Evolutionary conservation across 2,113 vertebrate genomes (phyloP).

Genomic region (Varanus komodoensis): DNA sequence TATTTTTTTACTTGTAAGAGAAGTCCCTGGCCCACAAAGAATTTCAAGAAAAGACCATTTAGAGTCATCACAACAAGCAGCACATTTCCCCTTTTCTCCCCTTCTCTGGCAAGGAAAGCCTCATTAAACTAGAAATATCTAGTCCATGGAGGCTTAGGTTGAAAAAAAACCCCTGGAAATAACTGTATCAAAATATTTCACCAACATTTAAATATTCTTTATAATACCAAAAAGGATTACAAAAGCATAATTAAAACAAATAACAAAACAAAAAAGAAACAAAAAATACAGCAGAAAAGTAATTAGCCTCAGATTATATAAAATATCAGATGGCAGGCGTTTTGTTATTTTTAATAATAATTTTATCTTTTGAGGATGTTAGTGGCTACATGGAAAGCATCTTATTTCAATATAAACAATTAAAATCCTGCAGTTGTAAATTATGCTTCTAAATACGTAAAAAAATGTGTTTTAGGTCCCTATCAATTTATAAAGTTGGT

Average conservation of each 20-base stretch:
- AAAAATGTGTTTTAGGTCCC: background rate
- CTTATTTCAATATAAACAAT: background rate
- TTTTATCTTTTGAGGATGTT: background rate
- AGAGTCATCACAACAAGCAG: background rate
- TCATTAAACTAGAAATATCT: background rate
- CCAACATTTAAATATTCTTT: background rate
- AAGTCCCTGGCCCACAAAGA: background rate
- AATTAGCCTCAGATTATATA: background rate
- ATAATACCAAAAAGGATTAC: background rate
- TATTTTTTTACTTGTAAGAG: background rate
- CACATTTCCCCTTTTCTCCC: background rate
- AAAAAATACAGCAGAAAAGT: background rate
- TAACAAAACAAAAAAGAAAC: background rate
- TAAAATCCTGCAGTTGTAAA: background rate
- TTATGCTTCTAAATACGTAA: background rate
- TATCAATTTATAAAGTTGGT: background rate
- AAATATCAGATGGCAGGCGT: background rate
- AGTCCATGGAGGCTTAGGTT: background rate
- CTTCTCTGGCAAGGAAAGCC: background rate
- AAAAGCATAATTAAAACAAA: background rate
- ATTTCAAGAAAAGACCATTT: background rate
- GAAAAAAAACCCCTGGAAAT: background rate
- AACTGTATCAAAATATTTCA: background rate
- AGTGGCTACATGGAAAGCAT: background rate
- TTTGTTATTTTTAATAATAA: background rate